These are phyloP conservation scores for Emmelina monodactyla DNA, from an alignment of 2,888 invertebrate species.

Conservation along the genomic window DNA sequence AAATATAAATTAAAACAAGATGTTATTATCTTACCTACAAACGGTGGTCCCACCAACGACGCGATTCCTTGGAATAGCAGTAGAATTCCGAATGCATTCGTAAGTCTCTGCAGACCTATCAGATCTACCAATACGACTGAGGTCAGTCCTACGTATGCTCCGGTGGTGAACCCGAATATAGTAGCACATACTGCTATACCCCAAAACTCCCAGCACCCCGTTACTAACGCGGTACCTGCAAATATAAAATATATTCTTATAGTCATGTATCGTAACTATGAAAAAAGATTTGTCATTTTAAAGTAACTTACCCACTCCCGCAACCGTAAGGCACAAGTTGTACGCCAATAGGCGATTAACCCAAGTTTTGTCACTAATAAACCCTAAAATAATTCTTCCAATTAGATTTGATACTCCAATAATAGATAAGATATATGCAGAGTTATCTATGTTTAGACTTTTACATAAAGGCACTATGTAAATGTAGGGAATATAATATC, in stretches of 20 bases:
- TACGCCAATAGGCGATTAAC: conserved; percentile 91
- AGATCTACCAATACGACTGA: conserved; percentile 95
- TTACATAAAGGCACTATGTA: conserved; percentile 81
- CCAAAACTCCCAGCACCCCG: conserved; percentile 76
- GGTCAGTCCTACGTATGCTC: conserved; percentile 96
- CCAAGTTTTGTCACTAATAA: conserved; percentile 87
- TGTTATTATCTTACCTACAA: conserved; percentile 94
- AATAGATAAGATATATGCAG: conserved; percentile 77
- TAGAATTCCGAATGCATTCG: conserved; percentile 94
- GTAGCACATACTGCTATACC: conserved; percentile 79
- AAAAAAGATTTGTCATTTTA: neutral
- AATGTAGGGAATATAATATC: conserved; percentile 93
- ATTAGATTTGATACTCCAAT: conserved; percentile 89
- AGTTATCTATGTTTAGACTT: conserved; percentile 65
- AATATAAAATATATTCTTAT: conserved; percentile 11
- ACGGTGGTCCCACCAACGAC: conserved; percentile 90
- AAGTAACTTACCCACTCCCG: conserved; percentile 80
- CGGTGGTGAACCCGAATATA: conserved; percentile 89
- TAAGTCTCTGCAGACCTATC: conserved; percentile 89
- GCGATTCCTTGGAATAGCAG: conserved; percentile 94
- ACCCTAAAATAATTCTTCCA: conserved; percentile 89
- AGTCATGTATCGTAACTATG: neutral
- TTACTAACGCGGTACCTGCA: conserved; percentile 81
- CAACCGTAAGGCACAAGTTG: conserved; percentile 85
- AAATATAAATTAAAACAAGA: no score